Evolutionary conservation across 2,888 invertebrate genomes (phyloP), one percentile per base, ranked within the genome.

Genomic region (Uloborus plumipes): DNA sequence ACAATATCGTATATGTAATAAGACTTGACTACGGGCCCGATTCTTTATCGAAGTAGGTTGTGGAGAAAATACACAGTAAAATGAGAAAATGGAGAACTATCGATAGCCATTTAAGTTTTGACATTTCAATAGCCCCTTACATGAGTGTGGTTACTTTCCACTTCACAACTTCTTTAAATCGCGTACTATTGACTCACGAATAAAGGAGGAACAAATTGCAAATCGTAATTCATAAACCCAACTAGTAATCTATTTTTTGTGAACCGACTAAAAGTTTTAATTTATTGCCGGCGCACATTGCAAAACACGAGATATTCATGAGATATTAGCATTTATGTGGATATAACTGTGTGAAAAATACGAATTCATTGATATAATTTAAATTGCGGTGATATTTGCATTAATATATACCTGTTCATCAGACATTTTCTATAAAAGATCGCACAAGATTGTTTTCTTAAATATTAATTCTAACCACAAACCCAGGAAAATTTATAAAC

Each of bases 321-420:
- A 39, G 39, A 7, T 39, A 26, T 39, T 6, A 16, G n/a, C 15
- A 51, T 22, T 16, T 0, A 53, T 18, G 15, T 53, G 16, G n/a
- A n/a, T 31, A 53, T 31, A n/a, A 15, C 16, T 14, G 18, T 13
- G 26, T 26, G 26, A 22, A 47, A 47, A 18, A 20, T 49, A n/a
- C 13, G n/a, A n/a, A 47, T 9, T 58, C 11, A 11, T 58, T 58
- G 4, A 2, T 4, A 58, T n/a, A 39, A 39, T 11, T 39, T 11
- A 39, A 39, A 11, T 39, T 58, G 3, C 11, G 22, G 16, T 13
- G 22, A 58, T 58, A n/a, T 58, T 20, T 16, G 22, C 18, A 58
- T 20, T 13, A 4, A 18, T 26, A 14, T 26, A 61, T 75, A 75
- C 75, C 61, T 75, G 75, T 59, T 75, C 75, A 31, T 75, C 75